Percentiles rank a stretch among this genome's conserved stretches.
Evolutionary conservation across 2,113 vertebrate genomes (phyloP).

Genomic region (Mesitornis unicolor): DNA sequence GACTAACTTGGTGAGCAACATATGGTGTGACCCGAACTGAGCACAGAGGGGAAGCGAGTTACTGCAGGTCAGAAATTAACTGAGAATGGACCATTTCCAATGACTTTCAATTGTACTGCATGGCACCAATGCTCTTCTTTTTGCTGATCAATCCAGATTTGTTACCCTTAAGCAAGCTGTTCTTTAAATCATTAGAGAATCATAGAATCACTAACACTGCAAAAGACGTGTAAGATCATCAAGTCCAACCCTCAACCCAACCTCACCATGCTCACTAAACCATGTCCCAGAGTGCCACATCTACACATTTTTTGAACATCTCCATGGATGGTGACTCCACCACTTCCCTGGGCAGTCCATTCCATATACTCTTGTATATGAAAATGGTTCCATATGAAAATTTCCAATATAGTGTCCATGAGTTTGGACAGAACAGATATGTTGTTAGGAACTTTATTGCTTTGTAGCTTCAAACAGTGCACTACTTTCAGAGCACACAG

Average conservation of each 20-base stretch:
- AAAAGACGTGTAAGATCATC: too few relatives aligned
- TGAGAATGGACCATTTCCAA: background rate
- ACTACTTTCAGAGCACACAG: background rate
- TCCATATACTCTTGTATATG: background rate
- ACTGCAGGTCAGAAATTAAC: slow-evolving; percentile 17
- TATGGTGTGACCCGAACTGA: background rate
- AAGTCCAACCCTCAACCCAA: too few relatives aligned
- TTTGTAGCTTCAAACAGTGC: slow-evolving; percentile 2
- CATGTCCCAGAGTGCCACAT: too few relatives aligned
- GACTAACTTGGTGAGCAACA: slow-evolving; percentile 26
- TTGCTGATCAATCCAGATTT: background rate
- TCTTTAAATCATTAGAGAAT: too few relatives aligned
- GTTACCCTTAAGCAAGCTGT: background rate
- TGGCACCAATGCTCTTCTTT: background rate
- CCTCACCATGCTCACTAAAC: too few relatives aligned
- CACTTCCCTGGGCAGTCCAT: too few relatives aligned
- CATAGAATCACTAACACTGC: too few relatives aligned
- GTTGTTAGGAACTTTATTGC: background rate
- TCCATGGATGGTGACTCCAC: too few relatives aligned
- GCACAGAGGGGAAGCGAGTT: slow-evolving; percentile 24
- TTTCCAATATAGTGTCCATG: background rate
- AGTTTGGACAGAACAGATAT: background rate
- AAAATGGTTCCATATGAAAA: background rate
- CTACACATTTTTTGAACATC: too few relatives aligned
- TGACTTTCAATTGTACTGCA: background rate